Conservation (phyloP, 2,113 vertebrate genomes). For the Oryzias javanicus region DNA sequence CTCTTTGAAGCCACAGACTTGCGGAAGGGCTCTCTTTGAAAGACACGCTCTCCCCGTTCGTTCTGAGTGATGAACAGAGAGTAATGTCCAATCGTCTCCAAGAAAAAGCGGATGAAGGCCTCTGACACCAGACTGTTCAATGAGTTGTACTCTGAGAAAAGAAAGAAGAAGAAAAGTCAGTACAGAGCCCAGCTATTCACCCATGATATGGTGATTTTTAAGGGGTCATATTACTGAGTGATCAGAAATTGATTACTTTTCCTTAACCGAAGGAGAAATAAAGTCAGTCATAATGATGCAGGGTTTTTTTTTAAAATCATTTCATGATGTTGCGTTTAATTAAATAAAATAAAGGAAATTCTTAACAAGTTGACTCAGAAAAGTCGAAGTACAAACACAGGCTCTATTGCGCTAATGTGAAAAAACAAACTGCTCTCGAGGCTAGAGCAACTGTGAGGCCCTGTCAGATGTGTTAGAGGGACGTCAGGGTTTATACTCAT, state of each 20-base stretch:
- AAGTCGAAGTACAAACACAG: no score
- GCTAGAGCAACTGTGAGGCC: neutral
- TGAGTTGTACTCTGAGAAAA: conserved; percentile 88
- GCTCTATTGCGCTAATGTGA: neutral
- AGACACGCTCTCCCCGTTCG: conserved; percentile 89
- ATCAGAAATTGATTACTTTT: no score
- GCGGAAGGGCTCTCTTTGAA: conserved; percentile 96
- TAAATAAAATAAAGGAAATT: neutral
- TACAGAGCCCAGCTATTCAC: neutral
- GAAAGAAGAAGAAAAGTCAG: neutral
- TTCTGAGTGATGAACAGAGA: conserved; percentile 94
- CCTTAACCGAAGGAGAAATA: neutral
- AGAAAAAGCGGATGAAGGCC: conserved; percentile 98
- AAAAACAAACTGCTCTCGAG: neutral
- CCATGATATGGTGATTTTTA: neutral
- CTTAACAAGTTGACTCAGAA: neutral
- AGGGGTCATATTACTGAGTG: no score
- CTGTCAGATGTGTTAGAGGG: neutral
- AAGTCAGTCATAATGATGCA: neutral
- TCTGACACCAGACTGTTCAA: conserved; percentile 96
- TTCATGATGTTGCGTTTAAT: neutral
- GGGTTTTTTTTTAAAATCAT: neutral
- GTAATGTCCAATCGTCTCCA: conserved; percentile 97
- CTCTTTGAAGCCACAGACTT: conserved; percentile 98
- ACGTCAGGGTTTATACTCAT: neutral